These are phyloP conservation scores for Choristoneura rosaceana DNA, from an alignment of 2,888 invertebrate species.

Conservation along the genomic window DNA sequence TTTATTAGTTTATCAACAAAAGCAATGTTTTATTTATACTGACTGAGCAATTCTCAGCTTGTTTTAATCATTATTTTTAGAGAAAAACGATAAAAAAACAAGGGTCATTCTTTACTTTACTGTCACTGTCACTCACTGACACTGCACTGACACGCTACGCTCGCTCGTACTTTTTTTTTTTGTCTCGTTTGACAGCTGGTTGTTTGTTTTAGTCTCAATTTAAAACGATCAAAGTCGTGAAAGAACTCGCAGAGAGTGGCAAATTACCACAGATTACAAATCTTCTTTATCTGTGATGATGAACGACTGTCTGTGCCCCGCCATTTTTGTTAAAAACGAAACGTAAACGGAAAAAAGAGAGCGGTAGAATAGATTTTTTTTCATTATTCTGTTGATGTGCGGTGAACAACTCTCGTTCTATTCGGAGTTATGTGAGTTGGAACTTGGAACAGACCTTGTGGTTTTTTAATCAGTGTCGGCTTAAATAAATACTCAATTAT, in stretches of 20 bases:
- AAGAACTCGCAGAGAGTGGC: not conserved
- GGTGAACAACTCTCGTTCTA: slow-evolving; percentile 52
- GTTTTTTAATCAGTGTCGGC: slow-evolving; percentile 47
- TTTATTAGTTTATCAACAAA: not conserved
- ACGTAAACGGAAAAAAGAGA: slow-evolving; percentile 76
- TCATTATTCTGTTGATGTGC: slow-evolving; percentile 58
- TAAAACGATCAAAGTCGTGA: not conserved
- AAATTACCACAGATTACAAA: too few relatives aligned
- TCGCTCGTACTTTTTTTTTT: too few relatives aligned
- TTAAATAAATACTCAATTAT: slow-evolving; percentile 54
- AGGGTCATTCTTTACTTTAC: too few relatives aligned
- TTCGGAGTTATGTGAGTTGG: slow-evolving; percentile 64
- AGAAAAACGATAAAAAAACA: too few relatives aligned
- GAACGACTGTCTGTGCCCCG: slow-evolving; percentile 50
- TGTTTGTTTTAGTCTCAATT: not conserved
- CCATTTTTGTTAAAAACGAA: slow-evolving; percentile 78
- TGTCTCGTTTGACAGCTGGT: too few relatives aligned
- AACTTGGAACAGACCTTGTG: slow-evolving; percentile 36
- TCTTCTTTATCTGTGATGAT: not conserved
- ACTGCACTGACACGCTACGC: too few relatives aligned
- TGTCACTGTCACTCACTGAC: not conserved
- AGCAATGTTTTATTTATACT: not conserved
- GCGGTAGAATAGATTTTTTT: slow-evolving; percentile 60
- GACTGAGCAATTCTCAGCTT: not conserved
- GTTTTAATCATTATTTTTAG: not conserved